phyloP scores from a whole-genome alignment of 2,113 vertebrate genomes.

The Oncorhynchus keta region DNA sequence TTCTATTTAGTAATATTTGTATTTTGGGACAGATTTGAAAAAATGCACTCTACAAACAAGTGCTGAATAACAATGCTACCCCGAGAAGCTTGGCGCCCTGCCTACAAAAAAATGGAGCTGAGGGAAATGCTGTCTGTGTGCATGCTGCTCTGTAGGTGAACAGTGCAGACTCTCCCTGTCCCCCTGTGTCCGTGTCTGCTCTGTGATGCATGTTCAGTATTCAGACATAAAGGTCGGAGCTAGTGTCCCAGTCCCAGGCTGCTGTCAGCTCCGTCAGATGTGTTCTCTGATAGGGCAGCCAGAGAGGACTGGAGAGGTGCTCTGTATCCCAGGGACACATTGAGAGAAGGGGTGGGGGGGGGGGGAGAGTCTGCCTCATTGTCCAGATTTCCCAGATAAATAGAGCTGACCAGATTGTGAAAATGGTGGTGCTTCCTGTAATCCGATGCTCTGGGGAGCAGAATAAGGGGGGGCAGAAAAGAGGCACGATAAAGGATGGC shows the following conservation, averaged over 20 bases:
- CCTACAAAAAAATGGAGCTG: too few species aligned
- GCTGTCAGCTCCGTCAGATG: conserved; percentile 46
- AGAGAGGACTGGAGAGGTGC: conserved; percentile 42
- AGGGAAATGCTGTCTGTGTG: background rate
- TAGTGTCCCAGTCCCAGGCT: conserved; percentile 25
- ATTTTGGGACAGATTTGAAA: too few species aligned
- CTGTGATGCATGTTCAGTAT: conserved; percentile 31
- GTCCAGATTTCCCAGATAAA: conserved; percentile 50
- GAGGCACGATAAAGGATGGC: conserved; percentile 55
- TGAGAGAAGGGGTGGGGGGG: background rate
- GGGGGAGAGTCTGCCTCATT: conserved; percentile 1
- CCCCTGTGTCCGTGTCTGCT: background rate
- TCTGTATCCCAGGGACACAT: conserved; percentile 14
- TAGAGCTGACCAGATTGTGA: conserved; percentile 42
- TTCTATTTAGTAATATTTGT: too few species aligned
- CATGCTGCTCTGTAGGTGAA: background rate
- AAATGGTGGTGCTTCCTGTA: conserved; percentile 56
- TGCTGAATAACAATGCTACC: too few species aligned
- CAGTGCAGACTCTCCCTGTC: background rate
- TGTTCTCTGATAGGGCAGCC: conserved; percentile 44
- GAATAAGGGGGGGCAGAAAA: conserved; percentile 20
- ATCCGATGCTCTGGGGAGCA: conserved; percentile 47
- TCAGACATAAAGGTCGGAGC: conserved; percentile 38
- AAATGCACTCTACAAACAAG: too few species aligned
- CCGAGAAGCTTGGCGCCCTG: too few species aligned